Evolutionary conservation across 1,140 invertebrate genomes (phyloP).

Genomic region (Lethocerus indicus): DNA sequence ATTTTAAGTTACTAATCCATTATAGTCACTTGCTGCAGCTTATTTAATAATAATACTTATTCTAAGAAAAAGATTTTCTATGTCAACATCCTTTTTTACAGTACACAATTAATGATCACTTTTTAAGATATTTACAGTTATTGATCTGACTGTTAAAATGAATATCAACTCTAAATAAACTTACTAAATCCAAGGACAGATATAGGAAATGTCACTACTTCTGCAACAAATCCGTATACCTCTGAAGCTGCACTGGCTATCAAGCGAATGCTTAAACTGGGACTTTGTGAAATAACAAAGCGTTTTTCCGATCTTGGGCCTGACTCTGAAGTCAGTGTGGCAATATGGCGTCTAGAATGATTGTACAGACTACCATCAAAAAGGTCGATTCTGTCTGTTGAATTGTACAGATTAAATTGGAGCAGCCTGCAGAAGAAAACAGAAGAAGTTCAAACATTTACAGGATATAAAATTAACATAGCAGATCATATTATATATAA

Average conservation of each 20-base stretch:
- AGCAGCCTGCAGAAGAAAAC: constrained; percentile 40
- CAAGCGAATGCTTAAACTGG: constrained; percentile 76
- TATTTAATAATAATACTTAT: too few species aligned
- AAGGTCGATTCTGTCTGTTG: constrained; percentile 73
- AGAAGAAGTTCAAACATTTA: not conserved
- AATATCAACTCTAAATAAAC: constrained; percentile 21
- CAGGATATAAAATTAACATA: too few species aligned
- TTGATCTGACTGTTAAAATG: too few species aligned
- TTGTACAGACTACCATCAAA: constrained; percentile 91
- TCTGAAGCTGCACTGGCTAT: constrained; percentile 87
- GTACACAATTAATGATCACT: too few species aligned
- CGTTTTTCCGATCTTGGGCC: constrained; percentile 51
- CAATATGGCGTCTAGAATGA: constrained; percentile 36
- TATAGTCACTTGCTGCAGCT: too few species aligned
- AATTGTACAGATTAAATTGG: constrained; percentile 88
- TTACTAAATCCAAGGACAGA: constrained; percentile 76
- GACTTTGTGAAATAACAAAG: constrained; percentile 53
- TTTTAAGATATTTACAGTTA: too few species aligned
- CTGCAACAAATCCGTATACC: constrained; percentile 92
- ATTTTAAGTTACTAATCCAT: too few species aligned
- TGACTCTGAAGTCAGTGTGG: constrained; percentile 49
- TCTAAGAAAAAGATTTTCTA: too few species aligned
- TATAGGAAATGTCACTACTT: constrained; percentile 87
- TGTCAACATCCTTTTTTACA: too few species aligned
- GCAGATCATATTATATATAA: too few species aligned